Percentiles rank a stretch among this genome's conserved stretches.
These are phyloP conservation scores for Plebejus anna DNA, from an alignment of 2,888 invertebrate species.

Conservation along the genomic window DNA sequence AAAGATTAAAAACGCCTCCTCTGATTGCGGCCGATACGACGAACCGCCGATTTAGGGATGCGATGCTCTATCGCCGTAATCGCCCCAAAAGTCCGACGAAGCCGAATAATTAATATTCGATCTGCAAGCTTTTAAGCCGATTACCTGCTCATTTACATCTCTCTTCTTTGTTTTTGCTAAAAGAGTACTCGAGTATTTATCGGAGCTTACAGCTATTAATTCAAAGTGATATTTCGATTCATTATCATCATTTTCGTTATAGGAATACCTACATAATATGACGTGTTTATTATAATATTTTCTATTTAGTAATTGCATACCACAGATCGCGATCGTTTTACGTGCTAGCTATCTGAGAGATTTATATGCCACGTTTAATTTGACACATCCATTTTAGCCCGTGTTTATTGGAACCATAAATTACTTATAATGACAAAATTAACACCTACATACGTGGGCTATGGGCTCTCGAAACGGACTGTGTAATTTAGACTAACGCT, in stretches of 20 bases:
- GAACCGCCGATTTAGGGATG: conserved; percentile 51
- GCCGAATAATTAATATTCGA: conserved; percentile 39
- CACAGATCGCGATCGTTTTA: background rate
- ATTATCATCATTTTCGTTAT: background rate
- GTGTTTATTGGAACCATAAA: conserved; percentile 21
- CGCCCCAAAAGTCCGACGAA: conserved; percentile 44
- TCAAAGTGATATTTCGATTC: background rate
- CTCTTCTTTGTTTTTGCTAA: background rate
- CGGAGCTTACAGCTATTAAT: background rate
- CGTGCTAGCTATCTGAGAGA: background rate
- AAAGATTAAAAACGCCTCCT: conserved; percentile 68
- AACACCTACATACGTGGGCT: conserved; percentile 37
- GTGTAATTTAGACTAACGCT: conserved; percentile 53
- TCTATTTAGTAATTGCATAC: background rate
- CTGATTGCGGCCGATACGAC: conserved; percentile 66
- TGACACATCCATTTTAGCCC: conserved; percentile 8
- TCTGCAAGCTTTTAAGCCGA: conserved; percentile 34
- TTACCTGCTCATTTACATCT: conserved; percentile 3
- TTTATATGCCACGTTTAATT: conserved; percentile 12
- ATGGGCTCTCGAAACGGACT: conserved; percentile 41
- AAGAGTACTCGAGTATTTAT: background rate
- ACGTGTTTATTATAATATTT: background rate
- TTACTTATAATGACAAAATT: conserved; percentile 37
- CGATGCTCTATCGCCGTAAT: conserved; percentile 45
- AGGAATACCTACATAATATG: background rate